These are phyloP conservation scores for Aplocera efformata DNA, from an alignment of 2,888 invertebrate genomes.

Conservation along the genomic window DNA sequence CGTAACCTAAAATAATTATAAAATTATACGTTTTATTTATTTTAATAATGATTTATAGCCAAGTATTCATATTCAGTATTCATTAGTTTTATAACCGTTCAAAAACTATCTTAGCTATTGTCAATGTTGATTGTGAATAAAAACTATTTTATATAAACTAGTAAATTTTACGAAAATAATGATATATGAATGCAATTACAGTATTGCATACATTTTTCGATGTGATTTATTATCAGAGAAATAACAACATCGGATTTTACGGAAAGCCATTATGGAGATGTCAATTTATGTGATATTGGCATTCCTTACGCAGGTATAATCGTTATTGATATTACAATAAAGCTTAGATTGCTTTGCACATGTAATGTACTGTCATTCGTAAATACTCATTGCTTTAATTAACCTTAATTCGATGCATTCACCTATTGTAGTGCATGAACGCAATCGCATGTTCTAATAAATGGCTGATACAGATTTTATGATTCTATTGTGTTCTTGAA, in stretches of 20 bases:
- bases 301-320: conserved; percentile 28
- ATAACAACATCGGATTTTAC: conserved; percentile 24
- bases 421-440: conserved; percentile 46
- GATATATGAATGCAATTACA: conserved; percentile 13
- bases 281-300: conserved; percentile 38
- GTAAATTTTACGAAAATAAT: conserved; percentile 9
- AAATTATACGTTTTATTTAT: too few relatives aligned
- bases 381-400: conserved; percentile 64
- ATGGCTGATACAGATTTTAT: conserved; percentile 33
- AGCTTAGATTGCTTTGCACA: conserved; percentile 36
- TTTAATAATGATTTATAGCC: too few relatives aligned
- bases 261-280: conserved; percentile 28
- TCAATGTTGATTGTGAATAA: too few relatives aligned
- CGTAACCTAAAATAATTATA: too few relatives aligned
- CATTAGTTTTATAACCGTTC: too few relatives aligned
- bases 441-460: conserved; percentile 37
- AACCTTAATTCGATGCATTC: conserved; percentile 67
- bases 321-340: conserved; percentile 35
- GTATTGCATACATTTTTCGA: conserved; percentile 3
- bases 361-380: conserved; percentile 38
- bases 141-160: too few relatives aligned
- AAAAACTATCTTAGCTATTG: too few relatives aligned
- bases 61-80: too few relatives aligned
- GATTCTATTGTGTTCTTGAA: conserved; percentile 11
- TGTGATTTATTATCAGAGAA: conserved; percentile 15